Evolutionary conservation across 2,888 invertebrate species (phyloP).

Genomic region (Pammene fasciana): DNA sequence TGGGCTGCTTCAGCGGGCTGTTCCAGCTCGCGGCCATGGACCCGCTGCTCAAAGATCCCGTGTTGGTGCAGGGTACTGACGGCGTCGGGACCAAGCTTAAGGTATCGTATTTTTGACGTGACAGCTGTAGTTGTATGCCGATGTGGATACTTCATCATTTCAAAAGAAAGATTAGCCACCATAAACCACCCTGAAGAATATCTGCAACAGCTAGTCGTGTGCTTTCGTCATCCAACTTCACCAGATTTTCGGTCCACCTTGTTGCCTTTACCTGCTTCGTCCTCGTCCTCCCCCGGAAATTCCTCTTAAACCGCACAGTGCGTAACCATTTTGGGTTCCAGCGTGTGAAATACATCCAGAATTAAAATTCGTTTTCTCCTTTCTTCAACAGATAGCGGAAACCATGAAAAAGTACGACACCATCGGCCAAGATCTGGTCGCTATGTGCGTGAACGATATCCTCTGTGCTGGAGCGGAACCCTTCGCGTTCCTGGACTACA

Average conservation of each 20-base stretch:
- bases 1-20: slow-evolving; percentile 97
- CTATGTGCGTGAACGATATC: slow-evolving; percentile 99
- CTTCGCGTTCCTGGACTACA: slow-evolving; percentile 98
- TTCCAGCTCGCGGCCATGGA: slow-evolving; percentile 91
- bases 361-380: background rate
- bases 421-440: slow-evolving; percentile 97
- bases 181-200: too few relatives aligned
- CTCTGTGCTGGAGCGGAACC: slow-evolving; percentile 98
- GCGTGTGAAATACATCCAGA: background rate
- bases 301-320: too few relatives aligned
- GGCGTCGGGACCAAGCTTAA: slow-evolving; percentile 99
- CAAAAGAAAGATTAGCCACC: too few relatives aligned
- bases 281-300: too few relatives aligned
- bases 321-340: too few relatives aligned
- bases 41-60: slow-evolving; percentile 87
- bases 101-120: slow-evolving; percentile 71
- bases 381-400: slow-evolving; percentile 88
- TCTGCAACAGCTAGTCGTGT: too few relatives aligned
- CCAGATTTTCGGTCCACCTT: too few relatives aligned
- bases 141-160: too few relatives aligned
- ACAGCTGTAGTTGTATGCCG: too few relatives aligned
- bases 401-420: slow-evolving; percentile 89
- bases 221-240: too few relatives aligned
- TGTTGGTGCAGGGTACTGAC: slow-evolving; percentile 96
- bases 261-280: too few relatives aligned